Evolutionary conservation across 2,888 invertebrate genomes (phyloP).

Genomic region (Tenodera sinensis): DNA sequence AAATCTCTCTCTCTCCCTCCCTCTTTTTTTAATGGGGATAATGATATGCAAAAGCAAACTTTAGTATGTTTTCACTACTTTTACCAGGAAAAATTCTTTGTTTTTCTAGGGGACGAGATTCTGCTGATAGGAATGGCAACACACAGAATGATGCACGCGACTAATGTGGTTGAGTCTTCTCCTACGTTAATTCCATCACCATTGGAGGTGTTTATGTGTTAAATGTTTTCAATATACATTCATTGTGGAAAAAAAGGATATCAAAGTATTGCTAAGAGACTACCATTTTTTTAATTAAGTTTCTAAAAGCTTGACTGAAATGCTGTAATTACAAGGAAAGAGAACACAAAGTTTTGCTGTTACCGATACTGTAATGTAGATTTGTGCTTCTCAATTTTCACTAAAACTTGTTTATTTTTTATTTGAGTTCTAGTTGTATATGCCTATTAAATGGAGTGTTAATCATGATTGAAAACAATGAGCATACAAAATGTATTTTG

Average conservation of each 20-base stretch:
- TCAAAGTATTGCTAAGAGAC: not conserved
- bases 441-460: not conserved
- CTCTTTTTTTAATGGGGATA: too few relatives aligned
- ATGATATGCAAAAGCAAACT: too few relatives aligned
- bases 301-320: not conserved
- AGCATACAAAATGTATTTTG: not conserved
- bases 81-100: not conserved
- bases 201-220: not conserved
- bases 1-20: too few relatives aligned
- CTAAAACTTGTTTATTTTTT: not conserved
- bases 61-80: too few relatives aligned
- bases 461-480: not conserved
- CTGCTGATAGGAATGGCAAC: conserved; percentile 21
- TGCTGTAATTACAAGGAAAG: not conserved
- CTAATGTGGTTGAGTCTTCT: not conserved
- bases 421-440: not conserved
- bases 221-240: not conserved
- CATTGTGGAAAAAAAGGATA: not conserved
- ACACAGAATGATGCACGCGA: conserved; percentile 21
- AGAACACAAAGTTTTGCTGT: not conserved
- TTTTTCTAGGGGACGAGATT: conserved; percentile 15
- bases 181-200: not conserved
- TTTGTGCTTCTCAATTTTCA: not conserved
- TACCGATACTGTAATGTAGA: not conserved
- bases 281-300: not conserved